phyloP scores from a whole-genome alignment of 2,113 vertebrate genomes.

The Chloroceryle aenea region DNA sequence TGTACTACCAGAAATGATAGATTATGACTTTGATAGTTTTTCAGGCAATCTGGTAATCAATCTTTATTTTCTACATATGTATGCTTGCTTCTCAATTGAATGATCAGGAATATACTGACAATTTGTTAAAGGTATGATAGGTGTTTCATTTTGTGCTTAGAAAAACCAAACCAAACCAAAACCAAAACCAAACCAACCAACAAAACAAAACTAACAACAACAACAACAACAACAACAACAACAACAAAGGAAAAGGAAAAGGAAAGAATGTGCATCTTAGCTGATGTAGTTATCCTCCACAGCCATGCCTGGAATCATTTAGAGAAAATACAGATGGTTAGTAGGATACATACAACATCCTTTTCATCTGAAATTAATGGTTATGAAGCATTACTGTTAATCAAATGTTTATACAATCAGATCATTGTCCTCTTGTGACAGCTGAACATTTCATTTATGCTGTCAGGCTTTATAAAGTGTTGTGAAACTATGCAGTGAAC shows the following conservation, averaged over 20 bases:
- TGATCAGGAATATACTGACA: not conserved
- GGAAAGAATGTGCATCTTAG: not conserved
- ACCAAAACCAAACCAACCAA: too few species aligned
- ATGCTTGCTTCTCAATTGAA: not conserved
- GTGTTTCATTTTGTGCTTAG: not conserved
- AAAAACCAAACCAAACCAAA: not conserved
- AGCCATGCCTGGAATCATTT: not conserved
- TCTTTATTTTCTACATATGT: not conserved
- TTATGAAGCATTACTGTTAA: not conserved
- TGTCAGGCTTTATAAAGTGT: not conserved
- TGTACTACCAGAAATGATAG: not conserved
- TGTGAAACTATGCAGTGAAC: conserved; percentile 3
- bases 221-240: not conserved
- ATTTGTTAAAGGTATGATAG: not conserved
- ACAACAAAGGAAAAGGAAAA: not conserved
- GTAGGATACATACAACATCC: not conserved
- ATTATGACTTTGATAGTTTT: not conserved
- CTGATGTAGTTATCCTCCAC: not conserved
- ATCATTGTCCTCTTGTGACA: not conserved
- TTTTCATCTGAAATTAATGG: not conserved
- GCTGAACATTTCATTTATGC: conserved; percentile 3
- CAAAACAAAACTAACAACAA: not conserved
- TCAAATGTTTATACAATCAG: not conserved
- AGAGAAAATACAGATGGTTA: not conserved
- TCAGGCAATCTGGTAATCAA: not conserved